A percentile compares a stretch with the other conserved stretches of the same genome.
Evolutionary conservation across 2,113 vertebrate genomes (phyloP).

Genomic region (Crypturellus undulatus): DNA sequence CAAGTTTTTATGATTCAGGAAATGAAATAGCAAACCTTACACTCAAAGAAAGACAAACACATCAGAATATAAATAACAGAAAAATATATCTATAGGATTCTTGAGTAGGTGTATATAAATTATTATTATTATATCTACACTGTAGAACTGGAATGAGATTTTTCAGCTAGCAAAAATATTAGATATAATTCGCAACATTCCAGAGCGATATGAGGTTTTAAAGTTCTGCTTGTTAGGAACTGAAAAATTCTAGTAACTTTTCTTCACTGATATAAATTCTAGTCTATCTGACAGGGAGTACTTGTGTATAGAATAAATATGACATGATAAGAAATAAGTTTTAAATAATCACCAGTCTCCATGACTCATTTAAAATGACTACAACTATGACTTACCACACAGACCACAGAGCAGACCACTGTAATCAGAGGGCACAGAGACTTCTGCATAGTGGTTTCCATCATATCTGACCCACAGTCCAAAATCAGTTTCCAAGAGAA

Average conservation of each 20-base stretch:
- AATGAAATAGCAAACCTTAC: neutral
- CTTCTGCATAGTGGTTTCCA: slow-evolving; percentile 89
- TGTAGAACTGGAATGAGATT: neutral
- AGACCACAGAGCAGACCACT: slow-evolving; percentile 85
- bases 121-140: neutral
- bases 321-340: neutral
- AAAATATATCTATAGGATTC: neutral
- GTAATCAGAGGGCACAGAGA: slow-evolving; percentile 82
- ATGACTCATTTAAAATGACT: neutral
- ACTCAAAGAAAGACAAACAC: neutral
- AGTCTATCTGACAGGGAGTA: neutral
- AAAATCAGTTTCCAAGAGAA: slow-evolving; percentile 85
- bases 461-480: slow-evolving; percentile 86
- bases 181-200: neutral
- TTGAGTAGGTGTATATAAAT: neutral
- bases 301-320: neutral
- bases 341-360: neutral
- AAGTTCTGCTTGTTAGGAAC: neutral
- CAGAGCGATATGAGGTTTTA: neutral
- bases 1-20: neutral
- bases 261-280: neutral
- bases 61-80: neutral
- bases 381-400: slow-evolving; percentile 81
- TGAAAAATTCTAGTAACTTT: neutral
- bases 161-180: neutral